Percentiles rank a stretch among this genome's conserved stretches.
These are phyloP conservation scores for Eucera pruinosa DNA, from an alignment of 2,888 invertebrate species.

Conservation along the genomic window DNA sequence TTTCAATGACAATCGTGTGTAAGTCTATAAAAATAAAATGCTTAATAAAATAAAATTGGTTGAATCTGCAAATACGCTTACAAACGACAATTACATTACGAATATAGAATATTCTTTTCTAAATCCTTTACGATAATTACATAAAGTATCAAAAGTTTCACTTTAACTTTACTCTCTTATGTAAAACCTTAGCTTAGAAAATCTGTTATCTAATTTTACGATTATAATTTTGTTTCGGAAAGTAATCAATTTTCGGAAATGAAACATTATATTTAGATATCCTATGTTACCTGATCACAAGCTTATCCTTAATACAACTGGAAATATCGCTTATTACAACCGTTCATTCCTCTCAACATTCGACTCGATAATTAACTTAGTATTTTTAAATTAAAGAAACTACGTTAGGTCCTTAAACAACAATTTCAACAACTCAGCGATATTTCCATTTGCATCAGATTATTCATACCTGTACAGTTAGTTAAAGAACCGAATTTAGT, in stretches of 20 bases:
- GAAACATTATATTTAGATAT: constrained; percentile 43
- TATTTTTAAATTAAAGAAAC: constrained; percentile 28
- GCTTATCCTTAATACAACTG: constrained; percentile 51
- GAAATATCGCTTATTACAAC: constrained; percentile 50
- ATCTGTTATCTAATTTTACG: constrained; percentile 38
- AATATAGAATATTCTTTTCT: constrained; percentile 45
- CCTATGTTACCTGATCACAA: constrained; percentile 66
- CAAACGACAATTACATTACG: constrained; percentile 47
- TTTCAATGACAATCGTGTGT: constrained; percentile 25
- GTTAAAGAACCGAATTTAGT: constrained; percentile 49
- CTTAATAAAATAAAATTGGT: constrained; percentile 53
- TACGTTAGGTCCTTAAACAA: constrained; percentile 18
- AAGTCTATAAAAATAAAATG: constrained; percentile 60
- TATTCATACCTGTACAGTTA: constrained; percentile 60
- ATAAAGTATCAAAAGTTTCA: constrained; percentile 61
- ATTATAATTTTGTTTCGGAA: too few relatives aligned
- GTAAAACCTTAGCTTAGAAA: constrained; percentile 45
- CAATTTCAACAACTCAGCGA: constrained; percentile 34
- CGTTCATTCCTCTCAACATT: constrained; percentile 3
- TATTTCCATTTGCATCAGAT: constrained; percentile 55
- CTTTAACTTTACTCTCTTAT: constrained; percentile 60
- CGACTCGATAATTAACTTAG: constrained; percentile 12
- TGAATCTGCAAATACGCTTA: constrained; percentile 49
- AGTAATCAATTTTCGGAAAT: constrained; percentile 37
- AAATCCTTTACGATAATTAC: constrained; percentile 51